A percentile compares a stretch with the other conserved stretches of the same genome.
Conservation (phyloP, 2,113 vertebrate genomes). For the Atherinomorus stipes region DNA sequence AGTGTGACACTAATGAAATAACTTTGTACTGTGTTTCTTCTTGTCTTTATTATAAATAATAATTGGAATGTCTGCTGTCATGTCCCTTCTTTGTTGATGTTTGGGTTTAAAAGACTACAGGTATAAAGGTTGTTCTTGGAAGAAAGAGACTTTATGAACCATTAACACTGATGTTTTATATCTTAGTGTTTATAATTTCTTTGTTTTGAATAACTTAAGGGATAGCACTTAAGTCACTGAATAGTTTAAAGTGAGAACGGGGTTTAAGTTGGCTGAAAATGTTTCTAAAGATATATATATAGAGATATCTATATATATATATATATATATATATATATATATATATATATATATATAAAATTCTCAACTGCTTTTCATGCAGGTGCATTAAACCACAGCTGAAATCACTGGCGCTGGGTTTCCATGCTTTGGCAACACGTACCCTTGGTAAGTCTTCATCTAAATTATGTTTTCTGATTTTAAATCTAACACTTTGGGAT, state of each 20-base stretch:
- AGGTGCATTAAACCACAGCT: conserved; percentile 91
- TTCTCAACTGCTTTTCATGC: background rate
- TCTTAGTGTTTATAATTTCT: background rate
- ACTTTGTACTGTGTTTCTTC: background rate
- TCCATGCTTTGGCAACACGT: conserved; percentile 89
- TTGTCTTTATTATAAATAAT: too few species aligned
- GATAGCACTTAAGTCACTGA: background rate
- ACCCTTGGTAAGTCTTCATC: conserved; percentile 87
- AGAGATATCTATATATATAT: too few species aligned
- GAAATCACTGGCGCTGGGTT: conserved; percentile 91
- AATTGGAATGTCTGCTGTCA: too few species aligned
- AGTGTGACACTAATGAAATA: background rate
- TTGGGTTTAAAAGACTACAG: too few species aligned
- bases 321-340: background rate
- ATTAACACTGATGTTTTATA: background rate
- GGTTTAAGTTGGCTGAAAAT: too few species aligned
- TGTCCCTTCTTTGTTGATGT: too few species aligned
- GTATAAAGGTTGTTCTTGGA: too few species aligned
- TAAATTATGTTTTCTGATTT: background rate
- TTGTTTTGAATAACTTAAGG: background rate
- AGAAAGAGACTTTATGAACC: too few species aligned
- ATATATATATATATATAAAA: background rate
- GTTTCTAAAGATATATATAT: background rate
- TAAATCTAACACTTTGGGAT: background rate
- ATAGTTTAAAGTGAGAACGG: background rate